These are phyloP conservation scores for Clupea harengus DNA, from an alignment of 2,113 vertebrate genomes.

Conservation along the genomic window DNA sequence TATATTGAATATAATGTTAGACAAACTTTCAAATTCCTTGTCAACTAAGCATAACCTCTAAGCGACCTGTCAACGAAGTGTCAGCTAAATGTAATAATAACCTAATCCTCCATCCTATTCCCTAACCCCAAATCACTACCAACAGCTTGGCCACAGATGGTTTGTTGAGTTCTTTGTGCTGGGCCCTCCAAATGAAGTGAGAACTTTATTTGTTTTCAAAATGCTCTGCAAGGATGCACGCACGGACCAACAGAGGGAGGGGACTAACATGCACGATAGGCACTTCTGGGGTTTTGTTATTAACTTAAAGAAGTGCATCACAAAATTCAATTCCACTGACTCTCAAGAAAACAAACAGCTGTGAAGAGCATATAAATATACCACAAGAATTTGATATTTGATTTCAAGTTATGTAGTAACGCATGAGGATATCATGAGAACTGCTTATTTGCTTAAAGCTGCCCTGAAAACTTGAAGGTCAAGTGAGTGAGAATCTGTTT, in stretches of 20 bases:
- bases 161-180: not conserved
- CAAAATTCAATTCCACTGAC: constrained; percentile 1
- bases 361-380: not conserved
- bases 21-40: not conserved
- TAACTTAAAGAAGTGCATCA: constrained; percentile 14
- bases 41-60: not conserved
- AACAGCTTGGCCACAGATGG: not conserved
- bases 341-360: not conserved
- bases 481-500: constrained; percentile 36
- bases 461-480: constrained; percentile 16
- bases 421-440: not conserved
- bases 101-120: not conserved
- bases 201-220: too few relatives aligned
- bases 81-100: not conserved
- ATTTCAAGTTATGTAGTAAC: not conserved
- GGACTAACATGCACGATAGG: not conserved
- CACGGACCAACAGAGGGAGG: not conserved
- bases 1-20: not conserved
- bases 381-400: not conserved
- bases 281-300: not conserved
- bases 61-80: not conserved
- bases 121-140: not conserved
- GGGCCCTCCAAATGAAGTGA: too few relatives aligned
- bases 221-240: not conserved
- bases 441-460: not conserved